phyloP scores from a whole-genome alignment of 2,797 vertebrate genomes.

The Epinephelus coioides region DNA sequence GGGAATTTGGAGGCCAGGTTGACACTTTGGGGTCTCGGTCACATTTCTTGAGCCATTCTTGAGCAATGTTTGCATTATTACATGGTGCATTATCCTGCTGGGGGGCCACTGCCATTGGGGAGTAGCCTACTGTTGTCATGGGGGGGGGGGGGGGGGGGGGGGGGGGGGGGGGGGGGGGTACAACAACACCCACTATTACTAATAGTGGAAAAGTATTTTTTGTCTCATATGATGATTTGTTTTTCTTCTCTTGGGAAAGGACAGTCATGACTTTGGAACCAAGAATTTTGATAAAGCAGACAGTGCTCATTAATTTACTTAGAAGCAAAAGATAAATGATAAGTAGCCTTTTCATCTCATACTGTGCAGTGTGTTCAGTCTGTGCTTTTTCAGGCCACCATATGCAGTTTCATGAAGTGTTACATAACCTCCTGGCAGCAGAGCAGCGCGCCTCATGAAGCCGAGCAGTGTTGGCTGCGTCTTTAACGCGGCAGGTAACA shows the following conservation, averaged over 20 bases:
- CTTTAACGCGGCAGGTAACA: conserved; percentile 19
- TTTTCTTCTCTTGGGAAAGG: neutral
- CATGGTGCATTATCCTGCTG: too few relatives aligned
- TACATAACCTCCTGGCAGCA: conserved; percentile 55
- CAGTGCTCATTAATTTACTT: neutral
- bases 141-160: too few relatives aligned
- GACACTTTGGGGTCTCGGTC: too few relatives aligned
- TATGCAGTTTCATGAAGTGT: conserved; percentile 43
- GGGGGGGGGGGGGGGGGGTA: too few relatives aligned
- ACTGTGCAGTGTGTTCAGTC: neutral
- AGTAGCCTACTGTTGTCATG: too few relatives aligned
- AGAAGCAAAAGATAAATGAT: fast-evolving
- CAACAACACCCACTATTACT: neutral
- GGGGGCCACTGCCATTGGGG: too few relatives aligned
- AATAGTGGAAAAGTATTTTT: neutral
- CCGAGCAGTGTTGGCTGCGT: conserved; percentile 14
- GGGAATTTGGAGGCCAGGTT: too few relatives aligned
- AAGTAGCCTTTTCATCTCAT: neutral
- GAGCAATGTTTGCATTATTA: too few relatives aligned
- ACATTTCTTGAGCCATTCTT: too few relatives aligned
- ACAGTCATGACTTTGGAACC: neutral
- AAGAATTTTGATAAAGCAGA: neutral
- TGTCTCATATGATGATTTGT: neutral
- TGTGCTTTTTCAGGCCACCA: neutral
- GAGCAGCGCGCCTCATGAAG: conserved; percentile 6